Conservation (phyloP, 2,113 vertebrate species). For the Daboia siamensis region DNA sequence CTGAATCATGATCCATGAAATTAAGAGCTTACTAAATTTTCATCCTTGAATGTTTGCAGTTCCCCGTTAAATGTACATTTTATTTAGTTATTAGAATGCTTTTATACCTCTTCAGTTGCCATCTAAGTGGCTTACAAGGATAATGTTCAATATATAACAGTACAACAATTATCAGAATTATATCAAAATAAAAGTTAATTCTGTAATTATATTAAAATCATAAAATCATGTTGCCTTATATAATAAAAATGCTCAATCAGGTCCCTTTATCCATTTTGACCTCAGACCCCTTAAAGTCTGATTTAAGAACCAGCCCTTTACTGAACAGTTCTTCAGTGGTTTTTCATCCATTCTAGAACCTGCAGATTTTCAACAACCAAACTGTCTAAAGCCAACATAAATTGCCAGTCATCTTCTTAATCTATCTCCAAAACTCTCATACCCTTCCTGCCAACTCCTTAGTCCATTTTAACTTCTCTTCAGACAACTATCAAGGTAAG, state of each 20-base stretch:
- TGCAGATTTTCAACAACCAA: not conserved
- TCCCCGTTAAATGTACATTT: not conserved
- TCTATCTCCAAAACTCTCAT: not conserved
- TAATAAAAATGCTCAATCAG: not conserved
- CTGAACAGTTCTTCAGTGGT: not conserved
- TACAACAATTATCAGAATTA: not conserved
- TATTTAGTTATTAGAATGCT: not conserved
- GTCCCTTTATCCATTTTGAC: not conserved
- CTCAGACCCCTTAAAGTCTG: not conserved
- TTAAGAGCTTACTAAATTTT: not conserved
- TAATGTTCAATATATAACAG: not conserved
- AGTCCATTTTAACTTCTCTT: not conserved
- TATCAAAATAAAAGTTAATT: not conserved
- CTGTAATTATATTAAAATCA: not conserved
- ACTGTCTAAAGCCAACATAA: not conserved
- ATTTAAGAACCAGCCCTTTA: not conserved
- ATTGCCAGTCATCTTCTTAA: not conserved
- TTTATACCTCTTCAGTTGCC: not conserved
- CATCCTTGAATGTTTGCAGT: not conserved
- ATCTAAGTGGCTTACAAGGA: not conserved
- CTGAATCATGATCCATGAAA: not conserved
- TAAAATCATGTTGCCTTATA: not conserved
- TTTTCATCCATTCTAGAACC: not conserved
- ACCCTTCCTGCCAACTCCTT: not conserved
- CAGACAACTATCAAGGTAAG: not conserved